Conservation (phyloP, 2,888 invertebrate species). For the Drosophila formosana region DNA sequence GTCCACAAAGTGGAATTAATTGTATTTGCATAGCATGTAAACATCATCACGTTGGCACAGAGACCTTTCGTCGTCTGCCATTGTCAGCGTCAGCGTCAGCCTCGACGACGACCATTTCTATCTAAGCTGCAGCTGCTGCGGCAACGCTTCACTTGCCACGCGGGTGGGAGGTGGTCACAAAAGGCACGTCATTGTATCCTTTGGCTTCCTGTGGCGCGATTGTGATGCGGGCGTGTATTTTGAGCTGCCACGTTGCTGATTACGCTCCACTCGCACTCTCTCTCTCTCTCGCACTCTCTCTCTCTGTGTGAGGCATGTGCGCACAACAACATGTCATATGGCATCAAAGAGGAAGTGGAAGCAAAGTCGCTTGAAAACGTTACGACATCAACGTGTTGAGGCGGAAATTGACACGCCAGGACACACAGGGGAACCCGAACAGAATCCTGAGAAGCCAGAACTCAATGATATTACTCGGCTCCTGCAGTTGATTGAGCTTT, state of each 20-base stretch:
- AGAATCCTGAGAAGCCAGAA: constrained; percentile 1
- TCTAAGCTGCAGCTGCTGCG: constrained; percentile 44
- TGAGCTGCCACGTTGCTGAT: constrained; percentile 71
- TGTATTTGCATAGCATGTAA: constrained; percentile 80
- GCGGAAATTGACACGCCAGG: constrained; percentile 70
- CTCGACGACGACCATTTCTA: constrained; percentile 44
- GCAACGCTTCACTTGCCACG: constrained; percentile 12
- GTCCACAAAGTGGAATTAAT: constrained; percentile 79
- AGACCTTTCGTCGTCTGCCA: constrained; percentile 27
- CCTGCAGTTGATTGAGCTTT: constrained; percentile 58
- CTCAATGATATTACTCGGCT: neutral
- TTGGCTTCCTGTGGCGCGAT: constrained; percentile 66
- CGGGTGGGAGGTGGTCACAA: constrained; percentile 26
- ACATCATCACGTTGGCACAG: constrained; percentile 66
- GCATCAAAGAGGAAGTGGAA: constrained; percentile 48
- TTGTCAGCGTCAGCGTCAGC: constrained; percentile 28
- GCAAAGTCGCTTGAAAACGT: constrained; percentile 45
- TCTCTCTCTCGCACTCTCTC: constrained; percentile 8
- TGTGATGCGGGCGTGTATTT: constrained; percentile 51
- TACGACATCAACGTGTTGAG: constrained; percentile 66
- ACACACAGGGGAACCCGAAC: constrained; percentile 10
- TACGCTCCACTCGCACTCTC: constrained; percentile 51
- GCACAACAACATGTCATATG: constrained; percentile 50
- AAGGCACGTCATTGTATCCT: constrained; percentile 66
- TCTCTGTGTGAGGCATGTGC: neutral